Base-by-base conservation (phyloP, 2,113 vertebrate genomes). In the Notothenia coriiceps region DNA sequence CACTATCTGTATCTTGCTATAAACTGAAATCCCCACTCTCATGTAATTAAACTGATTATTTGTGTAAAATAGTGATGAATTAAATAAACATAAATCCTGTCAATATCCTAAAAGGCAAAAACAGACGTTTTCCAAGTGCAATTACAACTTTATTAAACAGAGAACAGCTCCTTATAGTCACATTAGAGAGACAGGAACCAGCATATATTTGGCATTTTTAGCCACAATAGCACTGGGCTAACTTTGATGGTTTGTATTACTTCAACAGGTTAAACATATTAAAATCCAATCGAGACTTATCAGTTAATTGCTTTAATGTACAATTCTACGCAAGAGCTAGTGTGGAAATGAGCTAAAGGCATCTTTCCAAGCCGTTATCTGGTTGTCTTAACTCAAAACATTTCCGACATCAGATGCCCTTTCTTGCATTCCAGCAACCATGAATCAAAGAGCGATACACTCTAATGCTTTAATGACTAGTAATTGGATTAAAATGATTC, bases 401-500 rank as follows among this genome's bases (percentile, higher is more conserved):
- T 81, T 70, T 43, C 47, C 22, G 2, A 59, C 67, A 69, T 86
- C 63, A 68, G 35, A 79, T 82, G 10, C 44, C 51, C 64, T 83
- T 68, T 67, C 56, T 66, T 50, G 82, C 17, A 70, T 74, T 77
- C 69, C 67, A 67, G 46, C 60, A 51, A 10, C 67, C 64, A 17
- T 43, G 44, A 80, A 73, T 88, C 61, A 84, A 79, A 60, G 64
- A 10, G 64, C 18, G 75, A 82, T 77, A 25, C 65, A 71, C 87
- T 66, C 18, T 64, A 20, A 44, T 65, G 44, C 47, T 72, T 52
- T 82, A 78, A 84, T 76, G 77, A 88, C 65, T 56, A 71, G n/a
- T 76, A 85, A 89, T 77, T 63, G 65, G 75, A 86, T 91, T 82
- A 86, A 83, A 79, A 56, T 62, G 63, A 67, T 80, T 80, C 59